Conservation (phyloP, 2,797 vertebrate species). For the Rhabdophis nuchalis region DNA sequence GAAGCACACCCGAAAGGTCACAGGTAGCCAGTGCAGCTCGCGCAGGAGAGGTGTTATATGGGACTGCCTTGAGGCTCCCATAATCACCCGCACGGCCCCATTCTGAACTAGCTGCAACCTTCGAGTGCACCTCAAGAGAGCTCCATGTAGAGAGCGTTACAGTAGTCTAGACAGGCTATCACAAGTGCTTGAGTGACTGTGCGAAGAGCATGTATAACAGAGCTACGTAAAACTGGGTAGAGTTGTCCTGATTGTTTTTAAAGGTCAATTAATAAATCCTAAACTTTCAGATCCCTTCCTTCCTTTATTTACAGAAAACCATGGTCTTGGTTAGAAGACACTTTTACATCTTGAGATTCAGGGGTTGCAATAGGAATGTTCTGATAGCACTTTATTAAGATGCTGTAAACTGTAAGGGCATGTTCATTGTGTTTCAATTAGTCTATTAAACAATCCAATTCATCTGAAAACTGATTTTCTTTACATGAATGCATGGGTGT, state of each 20-base stretch:
- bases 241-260: background rate
- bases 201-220: background rate
- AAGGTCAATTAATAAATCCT: background rate
- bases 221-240: background rate
- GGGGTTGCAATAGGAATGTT: background rate
- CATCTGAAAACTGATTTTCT: background rate
- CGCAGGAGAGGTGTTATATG: too few species aligned
- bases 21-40: too few species aligned
- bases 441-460: background rate
- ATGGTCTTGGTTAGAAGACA: background rate
- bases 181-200: too few species aligned
- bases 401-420: background rate
- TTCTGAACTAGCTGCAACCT: too few species aligned
- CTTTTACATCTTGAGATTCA: background rate
- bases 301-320: background rate
- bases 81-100: too few species aligned
- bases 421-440: background rate
- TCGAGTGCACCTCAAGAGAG: too few species aligned
- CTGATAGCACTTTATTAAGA: background rate
- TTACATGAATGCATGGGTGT: background rate
- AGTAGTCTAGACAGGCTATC: too few species aligned
- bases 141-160: too few species aligned
- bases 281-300: background rate
- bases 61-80: too few species aligned
- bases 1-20: too few species aligned